Base-by-base conservation (phyloP, 2,888 invertebrate genomes). In the Epirrhoe alternata region DNA sequence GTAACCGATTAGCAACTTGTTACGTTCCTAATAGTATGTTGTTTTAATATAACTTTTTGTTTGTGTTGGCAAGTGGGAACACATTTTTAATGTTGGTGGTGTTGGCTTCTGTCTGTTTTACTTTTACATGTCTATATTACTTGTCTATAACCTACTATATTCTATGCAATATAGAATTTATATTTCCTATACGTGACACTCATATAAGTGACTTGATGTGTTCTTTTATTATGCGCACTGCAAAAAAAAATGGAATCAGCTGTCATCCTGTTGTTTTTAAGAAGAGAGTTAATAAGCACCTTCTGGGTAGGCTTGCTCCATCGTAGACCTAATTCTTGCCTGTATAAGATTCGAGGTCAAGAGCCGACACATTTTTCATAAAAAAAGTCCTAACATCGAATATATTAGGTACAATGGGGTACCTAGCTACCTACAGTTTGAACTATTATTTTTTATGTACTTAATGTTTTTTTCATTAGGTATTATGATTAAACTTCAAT, bases 1-100 rank as follows among this genome's bases (percentile, higher is more conserved):
- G 90, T 90, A 91, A 89, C 78, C 82, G 87, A 86, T 88, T 89
- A 87, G 87, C 85, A 88, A 88, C 81, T 87, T 87, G 87, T 84
- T 83, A 79, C 81, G 80, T 84, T 85, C 77, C 79, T 84, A 74
- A 66, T 63, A 61, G 60, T 61, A 65, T 86, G 85, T 83, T 82
- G 73, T 81, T 76, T 77, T 83, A 80, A 79, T 78, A 78, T 82
- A 84, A 79, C 45, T 81, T 82, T 83, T 83, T 82, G 85, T 86
- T 83, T 88, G 74, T 83, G 66, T 89, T 87, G 91, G 90, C 91
- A 89, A 90, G 89, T 91, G 83, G 87, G 87, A 74, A 76, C 79
- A 78, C 78, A 76, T 78, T 88, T 81, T 88, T 82, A 83, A 84
- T 89, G 86, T 88, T 82, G 66, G 80, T 83, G 71, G 81, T 86